Evolutionary conservation across 2,797 vertebrate genomes (phyloP), one percentile per base, ranked within the genome.

Genomic region (Bradypus variegatus): DNA sequence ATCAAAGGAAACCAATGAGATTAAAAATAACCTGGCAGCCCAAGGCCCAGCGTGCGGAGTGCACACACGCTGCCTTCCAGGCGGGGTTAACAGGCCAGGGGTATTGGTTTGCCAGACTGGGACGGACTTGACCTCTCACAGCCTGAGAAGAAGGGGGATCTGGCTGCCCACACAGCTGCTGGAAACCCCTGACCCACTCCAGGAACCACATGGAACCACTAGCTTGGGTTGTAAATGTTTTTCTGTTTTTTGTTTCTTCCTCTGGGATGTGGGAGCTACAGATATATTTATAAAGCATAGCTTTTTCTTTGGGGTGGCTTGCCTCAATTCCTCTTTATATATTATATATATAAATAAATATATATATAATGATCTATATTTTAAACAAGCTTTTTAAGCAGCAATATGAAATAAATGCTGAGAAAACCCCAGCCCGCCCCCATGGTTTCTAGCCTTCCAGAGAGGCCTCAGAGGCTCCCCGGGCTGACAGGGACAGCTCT

Each of bases 261-360:
- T 98, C 98, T 98, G 98, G 97, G 99, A 98, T 97, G 98, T 97
- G 97, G 98, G 98, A 98, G 98, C 98, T 98, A 98, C 98, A 98
- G 97, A 98, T 98, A 97, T 99, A 99, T 99, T 99, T 99, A 99
- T 99, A 98, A 99, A 97, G 98, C 98, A 98, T 98, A 97, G 97
- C 97, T 96, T 73, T 67, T 48, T 94, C 81, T 93, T 90, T 83
- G 94, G 95, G 93, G 94, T 94, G 88, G 84, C 94, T 97, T 90
- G 96, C 80, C 83, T 96, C 96, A 96, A 94, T 96, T 97, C 94
- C 96, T 94, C 95, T 96, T 96, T 96, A 96, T 96, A 31, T 95
- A 95, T 96, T 92, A 85, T 95, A 96, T 97, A 96, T 93, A 94
- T 41, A 94, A 72, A 96, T 95, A 94, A 94, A 95, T 86, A 91